Evolutionary conservation across 2,113 vertebrate genomes (phyloP), one percentile per base, ranked within the genome.

Genomic region (Entosphenus tridentatus): DNA sequence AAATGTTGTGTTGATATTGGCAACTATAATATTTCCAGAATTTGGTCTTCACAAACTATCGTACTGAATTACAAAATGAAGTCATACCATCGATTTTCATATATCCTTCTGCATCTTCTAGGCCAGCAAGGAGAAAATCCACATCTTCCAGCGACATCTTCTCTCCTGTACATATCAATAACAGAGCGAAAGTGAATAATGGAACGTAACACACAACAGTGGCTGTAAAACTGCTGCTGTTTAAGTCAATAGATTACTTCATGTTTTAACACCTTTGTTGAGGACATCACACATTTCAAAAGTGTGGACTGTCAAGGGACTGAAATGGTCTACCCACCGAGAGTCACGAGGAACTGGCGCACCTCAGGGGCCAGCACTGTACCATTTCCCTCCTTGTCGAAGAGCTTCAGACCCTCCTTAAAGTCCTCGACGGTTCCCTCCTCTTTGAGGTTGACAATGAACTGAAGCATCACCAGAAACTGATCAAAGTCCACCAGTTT

Each of bases 311-410:
- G 39, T 39, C 39, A 39, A 39, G 39, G 39, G 39, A 39, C 39
- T 39, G 10, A 65, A 65, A 21, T 65, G n/a, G 13, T n/a, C 21
- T n/a, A 65, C 62, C 18, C 62, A 65, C 62, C 62, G 18, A 65
- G 62, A 11, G 62, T 16, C 8, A 65, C 18, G 8, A 65, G 62
- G n/a, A 65, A n/a, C n/a, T 65, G 62, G 62, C 62, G 62, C n/a
- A 65, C n/a, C 62, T 65, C 62, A 18, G 62, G n/a, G 18, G n/a
- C 62, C 62, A 65, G 10, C 10, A 65, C 62, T 65, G 62, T 65
- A 18, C 62, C 62, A 65, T 65, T 65, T n/a, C 18, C 18, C 62
- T 65, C 62, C 62, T 65, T 65, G 62, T 65, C 62, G 18, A 65
- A 65, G 62, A 65, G n/a, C n/a, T 18, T n/a, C 2, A 65, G 62